Evolutionary conservation across 2,113 vertebrate species (phyloP), one percentile per base, ranked within the genome.

Genomic region (Isurus oxyrinchus): DNA sequence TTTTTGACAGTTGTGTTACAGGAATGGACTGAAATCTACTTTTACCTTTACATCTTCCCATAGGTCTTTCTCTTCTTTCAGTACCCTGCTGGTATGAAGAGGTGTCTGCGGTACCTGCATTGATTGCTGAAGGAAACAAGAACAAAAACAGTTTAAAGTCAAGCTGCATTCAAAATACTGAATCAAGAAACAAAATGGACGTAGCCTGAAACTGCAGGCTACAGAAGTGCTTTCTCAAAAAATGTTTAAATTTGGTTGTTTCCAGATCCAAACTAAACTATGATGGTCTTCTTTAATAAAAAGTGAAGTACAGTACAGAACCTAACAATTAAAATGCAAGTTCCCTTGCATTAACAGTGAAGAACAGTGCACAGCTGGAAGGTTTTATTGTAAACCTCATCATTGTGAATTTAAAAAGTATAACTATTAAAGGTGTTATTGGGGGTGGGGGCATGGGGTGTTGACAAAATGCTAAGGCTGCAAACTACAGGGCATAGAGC

Each of bases 1-100:
- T 76, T 66, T 63, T n/a, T 49, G 59, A 23, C 53, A 31, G 27
- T 59, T 63, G 35, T 11, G 0, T 0, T 1, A 0, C 59, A 40
- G 16, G 16, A 55, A 3, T 40, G 35, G 76, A 0, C 35, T 44
- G 14, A 69, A 96, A 95, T 35, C 59, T 98, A 27, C 27, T 49
- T 35, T 98, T 96, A 99, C 99, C 99, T 99, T 99, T 96, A 99
- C 98, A 0, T 99, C 99, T 96, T 99, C 99, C 99, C 99, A 99
- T 14, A 98, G 97, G 55, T 99, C 99, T 97, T 98, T 99, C 97
- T 99, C 99, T 97, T 99, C 99, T 96, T 98, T 99, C 96, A 99
- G 97, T 96, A 99, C 99, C 0, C 99, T 98, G 96, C 99, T 99
- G 97, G 99, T 99, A 98, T 99, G 99, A 96, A 99, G 98, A 0